These are phyloP conservation scores for Sepiola atlantica DNA, from an alignment of 2,888 invertebrate genomes.

Conservation along the genomic window DNA sequence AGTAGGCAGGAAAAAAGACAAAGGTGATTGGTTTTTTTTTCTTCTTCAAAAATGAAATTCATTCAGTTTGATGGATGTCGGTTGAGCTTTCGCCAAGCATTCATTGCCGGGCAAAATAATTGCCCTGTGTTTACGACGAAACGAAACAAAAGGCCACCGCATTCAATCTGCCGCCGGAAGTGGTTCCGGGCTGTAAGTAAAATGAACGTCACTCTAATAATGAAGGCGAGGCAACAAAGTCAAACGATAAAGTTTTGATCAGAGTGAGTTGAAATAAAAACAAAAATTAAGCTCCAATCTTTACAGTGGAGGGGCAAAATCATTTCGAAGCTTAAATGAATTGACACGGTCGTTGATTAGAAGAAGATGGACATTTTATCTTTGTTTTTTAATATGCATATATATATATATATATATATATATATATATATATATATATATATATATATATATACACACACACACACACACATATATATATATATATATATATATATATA, in stretches of 20 bases:
- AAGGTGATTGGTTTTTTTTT: background rate
- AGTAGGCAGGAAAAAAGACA: no score
- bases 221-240: background rate
- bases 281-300: background rate
- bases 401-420: no score
- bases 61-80: constrained; percentile 32
- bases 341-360: background rate
- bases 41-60: constrained; percentile 3
- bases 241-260: background rate
- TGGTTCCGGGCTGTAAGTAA: constrained; percentile 23
- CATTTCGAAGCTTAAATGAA: background rate
- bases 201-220: constrained; percentile 6
- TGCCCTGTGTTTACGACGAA: background rate
- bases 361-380: background rate
- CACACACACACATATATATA: no score
- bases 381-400: background rate
- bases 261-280: background rate
- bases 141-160: background rate
- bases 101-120: constrained; percentile 8
- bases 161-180: constrained; percentile 9
- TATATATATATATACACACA: no score
- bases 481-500: no score
- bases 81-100: background rate
- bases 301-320: background rate
- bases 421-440: no score